Evolutionary conservation across 2,113 vertebrate genomes (phyloP), one percentile per base, ranked within the genome.

Genomic region (Triplophysa dalaica): DNA sequence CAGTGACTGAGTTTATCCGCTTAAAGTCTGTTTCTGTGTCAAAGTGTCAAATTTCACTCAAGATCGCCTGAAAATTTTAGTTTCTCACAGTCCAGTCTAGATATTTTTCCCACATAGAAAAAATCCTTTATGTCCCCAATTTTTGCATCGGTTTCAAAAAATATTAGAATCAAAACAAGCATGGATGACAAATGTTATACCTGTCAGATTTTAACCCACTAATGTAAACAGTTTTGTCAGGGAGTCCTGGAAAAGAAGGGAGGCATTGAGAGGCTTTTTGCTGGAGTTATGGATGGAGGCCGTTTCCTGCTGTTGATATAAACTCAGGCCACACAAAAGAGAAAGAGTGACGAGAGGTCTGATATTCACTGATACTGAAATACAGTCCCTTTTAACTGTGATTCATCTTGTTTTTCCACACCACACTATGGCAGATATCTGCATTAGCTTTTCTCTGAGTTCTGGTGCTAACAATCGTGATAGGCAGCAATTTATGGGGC

Each of bases 351-450:
- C 72, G 64, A 79, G 67, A 66, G 84, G 60, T 50, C 80, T 33
- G 26, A 76, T 75, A 77, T 21, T 60, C 81, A 73, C 77, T 26
- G 69, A 73, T 75, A 73, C 13, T 56, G 11, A 79, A 33, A 52
- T 76, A 43, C 58, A 79, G 64, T 80, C 68, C 67, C 19, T 77
- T 63, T n/a, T 67, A 6, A 14, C 65, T 52, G 38, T 14, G 45
- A 76, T 89, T 87, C 81, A 84, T 91, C 89, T 87, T 84, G 73
- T 68, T 90, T 75, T 69, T 63, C 81, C 77, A 69, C 86, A 79
- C 70, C 78, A 74, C 60, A 38, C 77, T 75, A 14, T 38, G 70
- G 63, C 82, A 85, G 72, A 88, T 85, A 86, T 88, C 83, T 85
- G 80, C 85, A 82, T 86, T 83, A 81, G 64, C 81, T 29, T 63